Conservation (phyloP, 2,113 vertebrate species). For the Seriola quinqueradiata region DNA sequence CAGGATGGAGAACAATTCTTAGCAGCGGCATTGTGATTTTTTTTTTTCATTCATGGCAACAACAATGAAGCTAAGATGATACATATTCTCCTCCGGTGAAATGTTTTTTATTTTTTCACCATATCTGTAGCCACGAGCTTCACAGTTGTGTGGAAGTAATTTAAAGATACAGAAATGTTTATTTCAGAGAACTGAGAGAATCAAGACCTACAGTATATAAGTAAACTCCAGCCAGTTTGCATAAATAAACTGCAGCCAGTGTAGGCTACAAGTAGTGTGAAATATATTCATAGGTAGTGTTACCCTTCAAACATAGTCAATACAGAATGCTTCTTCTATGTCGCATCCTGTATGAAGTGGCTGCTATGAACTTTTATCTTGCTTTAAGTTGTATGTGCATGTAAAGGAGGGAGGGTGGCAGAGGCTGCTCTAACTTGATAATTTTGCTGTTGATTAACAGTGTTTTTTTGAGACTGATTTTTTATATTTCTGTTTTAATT, state of each 20-base stretch:
- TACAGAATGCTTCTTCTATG: not conserved
- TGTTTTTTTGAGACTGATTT: not conserved
- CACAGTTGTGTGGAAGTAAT: constrained; percentile 37
- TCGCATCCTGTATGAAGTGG: not conserved
- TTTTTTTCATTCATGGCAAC: constrained; percentile 19
- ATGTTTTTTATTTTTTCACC: constrained; percentile 13
- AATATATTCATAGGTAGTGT: constrained; percentile 55
- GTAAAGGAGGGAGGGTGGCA: not conserved
- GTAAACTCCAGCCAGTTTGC: constrained; percentile 19
- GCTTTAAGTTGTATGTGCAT: not conserved
- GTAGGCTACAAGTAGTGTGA: constrained; percentile 30
- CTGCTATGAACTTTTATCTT: constrained; percentile 1
- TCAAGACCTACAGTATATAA: constrained; percentile 10
- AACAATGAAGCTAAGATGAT: constrained; percentile 17
- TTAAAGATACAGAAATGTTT: constrained; percentile 39
- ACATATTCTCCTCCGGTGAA: not conserved
- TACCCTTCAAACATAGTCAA: constrained; percentile 18
- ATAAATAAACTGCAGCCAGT: constrained; percentile 28
- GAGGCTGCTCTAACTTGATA: not conserved
- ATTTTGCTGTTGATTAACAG: constrained; percentile 24
- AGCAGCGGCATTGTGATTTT: constrained; percentile 28
- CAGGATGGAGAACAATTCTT: constrained; percentile 14
- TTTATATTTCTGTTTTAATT: not conserved
- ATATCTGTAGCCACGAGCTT: constrained; percentile 16
- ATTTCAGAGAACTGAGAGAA: constrained; percentile 19